These are phyloP conservation scores for Agriotes lineatus DNA, from an alignment of 2,888 invertebrate genomes.

Conservation along the genomic window DNA sequence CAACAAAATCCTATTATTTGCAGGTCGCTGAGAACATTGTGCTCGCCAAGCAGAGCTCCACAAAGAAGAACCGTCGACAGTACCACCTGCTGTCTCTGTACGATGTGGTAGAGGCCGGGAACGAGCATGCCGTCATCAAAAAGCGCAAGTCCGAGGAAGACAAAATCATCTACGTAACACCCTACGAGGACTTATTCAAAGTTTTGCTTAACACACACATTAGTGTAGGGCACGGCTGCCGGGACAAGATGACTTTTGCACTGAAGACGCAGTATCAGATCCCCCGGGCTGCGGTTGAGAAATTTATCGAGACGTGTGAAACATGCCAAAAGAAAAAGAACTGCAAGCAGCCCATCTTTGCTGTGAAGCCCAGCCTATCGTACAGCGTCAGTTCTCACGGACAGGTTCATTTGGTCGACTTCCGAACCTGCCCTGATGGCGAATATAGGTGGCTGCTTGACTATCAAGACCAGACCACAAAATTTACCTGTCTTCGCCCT, in stretches of 20 bases:
- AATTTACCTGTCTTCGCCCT: background rate
- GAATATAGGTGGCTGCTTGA: background rate
- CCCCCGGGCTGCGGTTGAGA: slow-evolving; percentile 34
- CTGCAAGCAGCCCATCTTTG: background rate
- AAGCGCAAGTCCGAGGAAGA: background rate
- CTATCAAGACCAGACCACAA: background rate
- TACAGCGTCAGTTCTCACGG: no score
- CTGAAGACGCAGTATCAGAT: slow-evolving; percentile 11
- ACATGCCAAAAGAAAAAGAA: slow-evolving; percentile 32
- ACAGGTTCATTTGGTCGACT: background rate
- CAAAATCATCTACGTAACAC: background rate
- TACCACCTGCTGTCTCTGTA: background rate
- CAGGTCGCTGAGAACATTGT: background rate
- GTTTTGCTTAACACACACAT: background rate
- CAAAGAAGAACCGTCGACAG: background rate
- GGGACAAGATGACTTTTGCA: slow-evolving; percentile 2
- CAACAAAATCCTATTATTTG: no score
- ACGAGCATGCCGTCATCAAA: background rate
- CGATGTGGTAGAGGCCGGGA: background rate
- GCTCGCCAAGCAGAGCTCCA: background rate
- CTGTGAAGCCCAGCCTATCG: no score
- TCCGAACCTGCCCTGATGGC: background rate
- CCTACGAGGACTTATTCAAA: background rate
- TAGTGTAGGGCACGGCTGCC: slow-evolving; percentile 7
- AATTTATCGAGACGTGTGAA: slow-evolving; percentile 37